Evolutionary conservation across 2,888 invertebrate genomes (phyloP), one percentile per base, ranked within the genome.

Genomic region (Synanthedon andrenaeformis): DNA sequence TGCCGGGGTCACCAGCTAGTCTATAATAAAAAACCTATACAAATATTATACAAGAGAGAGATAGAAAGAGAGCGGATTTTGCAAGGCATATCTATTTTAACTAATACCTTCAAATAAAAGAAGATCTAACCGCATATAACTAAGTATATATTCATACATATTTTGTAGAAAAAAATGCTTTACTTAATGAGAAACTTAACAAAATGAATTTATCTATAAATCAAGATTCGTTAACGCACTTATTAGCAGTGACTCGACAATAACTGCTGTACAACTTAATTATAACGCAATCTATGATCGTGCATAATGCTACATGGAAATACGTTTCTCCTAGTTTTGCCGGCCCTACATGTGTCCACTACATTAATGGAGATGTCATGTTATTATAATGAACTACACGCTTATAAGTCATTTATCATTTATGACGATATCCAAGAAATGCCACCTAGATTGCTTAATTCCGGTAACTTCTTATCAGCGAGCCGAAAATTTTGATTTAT

Each of bases 301-400:
- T 64, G 66, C 69, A 69, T 69, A 69, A 64, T 63, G 69, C 64
- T 62, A 73, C 62, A 42, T 64, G 62, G 61, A 56, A 59, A 59
- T 64, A 68, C 62, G 66, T 70, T 76, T 72, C 67, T 66, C 69
- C 57, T 56, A 55, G 63, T 65, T 65, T 61, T 57, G 59, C 62
- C 58, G 55, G 60, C 69, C 68, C 66, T 70, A 74, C 74, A 74
- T 70, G 69, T 74, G 75, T 73, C 76, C 70, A 67, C 60, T 58
- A 64, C 14, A 11, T 65, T 86, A 86, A 87, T 87, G 86, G 86
- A 87, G 74, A 81, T 87, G 83, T 85, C 84, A 79, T 87, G 87
- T 87, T 85, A 86, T 85, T 83, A 66, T 82, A 86, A 86, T 85
- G 74, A 76, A 68, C 64, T 70, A 76, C 74, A 74, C 66, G 62